Base-by-base conservation (phyloP, 2,797 vertebrate species). In the Phrynocephalus forsythii region DNA sequence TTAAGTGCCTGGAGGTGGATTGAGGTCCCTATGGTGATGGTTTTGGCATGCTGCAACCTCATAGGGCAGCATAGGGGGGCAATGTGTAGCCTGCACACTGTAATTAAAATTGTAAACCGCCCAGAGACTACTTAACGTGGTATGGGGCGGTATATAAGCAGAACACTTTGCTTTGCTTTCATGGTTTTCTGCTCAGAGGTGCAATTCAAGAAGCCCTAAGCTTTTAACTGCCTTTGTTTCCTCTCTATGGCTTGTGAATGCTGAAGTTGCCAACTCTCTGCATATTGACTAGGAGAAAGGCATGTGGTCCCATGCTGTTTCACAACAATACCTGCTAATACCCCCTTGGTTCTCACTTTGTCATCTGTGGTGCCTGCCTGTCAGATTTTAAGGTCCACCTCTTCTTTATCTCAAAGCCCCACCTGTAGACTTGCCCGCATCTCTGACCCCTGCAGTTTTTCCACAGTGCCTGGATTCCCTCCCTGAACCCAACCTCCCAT, bases 371-470 rank as follows among this genome's bases (percentile, higher is more conserved):
- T 11, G 56, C 79, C 84, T 71, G 89, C 82, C 86, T 85, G 48
- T 81, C 38, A 84, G 79, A 75, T 26, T 76, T 82, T 87, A 85
- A 60, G 72, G 56, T 81, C 88, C 67, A 56, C 85, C 89, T 90
- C 67, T 75, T 67, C 81, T 83, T 91, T 93, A 15, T 87, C 33
- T 60, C 79, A 67, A 86, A 88, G 89, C 90, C 89, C 95, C 94
- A 95, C 95, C 93, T 95, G 94, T 87, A 80, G 91, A 20, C 77
- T 85, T 83, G 80, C 83, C 82, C 28, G 78, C 87, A 71, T 82
- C 89, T 90, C 83, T 83, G 92, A 91, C 84, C 90, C 94, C 95
- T 89, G 82, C 91, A 60, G 94, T 96, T 97, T 97, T 96, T 96
- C 38, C 95, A 97, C 96, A 91, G 88, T 84, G 82, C 52, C 94